Evolutionary conservation across 2,113 vertebrate species (phyloP), one percentile per base, ranked within the genome.

Genomic region (Trogon melanurus): DNA sequence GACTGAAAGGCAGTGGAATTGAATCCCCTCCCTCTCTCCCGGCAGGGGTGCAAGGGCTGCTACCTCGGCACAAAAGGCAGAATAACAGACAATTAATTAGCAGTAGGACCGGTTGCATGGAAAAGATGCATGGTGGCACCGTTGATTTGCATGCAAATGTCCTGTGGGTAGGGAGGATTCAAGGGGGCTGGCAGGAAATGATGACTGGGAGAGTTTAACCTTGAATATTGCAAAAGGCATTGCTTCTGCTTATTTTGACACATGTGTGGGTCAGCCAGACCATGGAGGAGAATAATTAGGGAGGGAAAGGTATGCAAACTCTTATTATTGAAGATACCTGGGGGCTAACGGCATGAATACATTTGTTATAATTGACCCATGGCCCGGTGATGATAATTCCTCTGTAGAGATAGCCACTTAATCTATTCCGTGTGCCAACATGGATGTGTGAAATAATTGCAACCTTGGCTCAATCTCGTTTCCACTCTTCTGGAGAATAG

Each of bases 301-400:
- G 86, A 96, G 88, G 76, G 80, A 79, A 79, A 93, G 70, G 91
- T 91, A 92, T 75, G 88, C 92, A 92, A 70, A 95, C 70, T 93
- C 93, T 79, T 89, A 85, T 95, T 97, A 89, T 89, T 94, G 91
- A 44, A 76, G 92, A 75, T 94, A 96, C 93, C 96, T 92, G 95
- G 80, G 88, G 93, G 88, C 71, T 85, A 94, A 73, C 5, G 62
- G 95, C 78, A 61, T 88, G 91, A 97, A 95, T 96, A 91, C 67
- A 95, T 94, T 95, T 96, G 95, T 93, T 95, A 80, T 94, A 96
- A 96, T 93, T 96, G 95, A 93, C 90, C 95, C 38, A 0, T 56
- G 78, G 91, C 76, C 85, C 11, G 2, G 6, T 60, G 83, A 85
- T 79, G 89, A 73, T 92, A 86, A 94, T 85, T 91, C 89, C 92